Evolutionary conservation across 2,797 vertebrate species (phyloP).

Genomic region (Lagodon rhomboides): DNA sequence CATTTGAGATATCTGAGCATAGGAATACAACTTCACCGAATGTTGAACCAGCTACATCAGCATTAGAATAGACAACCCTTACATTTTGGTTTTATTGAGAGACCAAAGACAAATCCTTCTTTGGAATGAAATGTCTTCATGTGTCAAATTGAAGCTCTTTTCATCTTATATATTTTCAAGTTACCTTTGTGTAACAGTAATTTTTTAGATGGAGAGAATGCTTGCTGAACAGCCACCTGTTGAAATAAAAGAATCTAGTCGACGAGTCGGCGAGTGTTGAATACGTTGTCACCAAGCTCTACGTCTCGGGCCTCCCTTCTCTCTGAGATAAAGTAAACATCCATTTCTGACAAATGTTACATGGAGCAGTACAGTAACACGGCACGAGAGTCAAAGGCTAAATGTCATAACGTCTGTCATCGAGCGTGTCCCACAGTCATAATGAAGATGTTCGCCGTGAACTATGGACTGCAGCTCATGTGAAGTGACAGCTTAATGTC

Average conservation of each 20-base stretch:
- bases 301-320: not conserved
- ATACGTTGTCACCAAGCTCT: not conserved
- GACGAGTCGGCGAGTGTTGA: not conserved
- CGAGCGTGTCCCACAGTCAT: constrained; percentile 11
- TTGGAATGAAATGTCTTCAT: not conserved
- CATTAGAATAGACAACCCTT: not conserved
- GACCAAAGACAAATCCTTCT: not conserved
- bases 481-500: constrained; percentile 52
- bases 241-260: not conserved
- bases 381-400: constrained; percentile 40
- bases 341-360: not conserved
- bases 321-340: constrained; percentile 2
- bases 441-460: constrained; percentile 37
- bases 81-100: not conserved
- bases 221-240: not conserved
- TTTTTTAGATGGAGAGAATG: not conserved
- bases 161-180: not conserved
- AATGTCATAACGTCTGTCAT: constrained; percentile 47
- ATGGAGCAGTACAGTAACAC: not conserved
- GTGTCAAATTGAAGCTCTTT: not conserved
- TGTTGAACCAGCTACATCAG: not conserved
- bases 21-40: not conserved
- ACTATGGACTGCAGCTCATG: constrained; percentile 35
- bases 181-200: not conserved
- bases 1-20: not conserved